These are phyloP conservation scores for Styela plicata DNA, from an alignment of 23 tunicate species.

Conservation along the genomic window DNA sequence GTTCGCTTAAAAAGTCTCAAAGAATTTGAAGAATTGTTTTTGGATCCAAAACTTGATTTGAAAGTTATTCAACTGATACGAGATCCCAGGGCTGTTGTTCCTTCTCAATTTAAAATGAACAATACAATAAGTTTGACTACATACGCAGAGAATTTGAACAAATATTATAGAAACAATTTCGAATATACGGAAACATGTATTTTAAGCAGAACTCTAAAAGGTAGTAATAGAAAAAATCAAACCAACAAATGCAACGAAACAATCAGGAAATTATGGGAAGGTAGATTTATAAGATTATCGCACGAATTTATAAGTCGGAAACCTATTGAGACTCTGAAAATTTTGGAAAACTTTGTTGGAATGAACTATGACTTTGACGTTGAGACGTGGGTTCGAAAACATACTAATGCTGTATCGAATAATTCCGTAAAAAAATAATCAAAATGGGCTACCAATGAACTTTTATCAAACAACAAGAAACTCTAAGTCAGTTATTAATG, in stretches of 20 bases:
- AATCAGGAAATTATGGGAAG: slow-evolving; percentile 7
- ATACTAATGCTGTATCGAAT: too few species aligned
- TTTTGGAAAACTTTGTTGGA: slow-evolving; percentile 42
- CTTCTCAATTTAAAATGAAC: neutral
- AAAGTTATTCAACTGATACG: slow-evolving; percentile 11
- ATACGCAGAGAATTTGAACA: neutral
- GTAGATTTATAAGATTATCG: slow-evolving; percentile 24
- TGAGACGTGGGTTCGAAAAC: slow-evolving; percentile 14
- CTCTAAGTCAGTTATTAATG: slow-evolving; percentile 13
- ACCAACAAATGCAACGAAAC: neutral
- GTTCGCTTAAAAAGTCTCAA: neutral
- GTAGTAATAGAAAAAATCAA: neutral
- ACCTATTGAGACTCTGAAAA: slow-evolving; percentile 18
- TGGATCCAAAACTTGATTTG: neutral
- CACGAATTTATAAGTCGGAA: slow-evolving; percentile 28
- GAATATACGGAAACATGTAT: neutral
- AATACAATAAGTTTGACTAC: neutral
- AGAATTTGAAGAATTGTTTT: neutral
- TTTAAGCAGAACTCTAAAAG: too few species aligned
- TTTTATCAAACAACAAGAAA: slow-evolving; percentile 24
- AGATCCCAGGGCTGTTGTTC: slow-evolving; percentile 5
- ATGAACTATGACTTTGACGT: slow-evolving; percentile 28
- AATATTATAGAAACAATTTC: too few species aligned
- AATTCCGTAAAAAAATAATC: too few species aligned
- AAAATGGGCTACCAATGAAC: too few species aligned